Evolutionary conservation across 2,888 invertebrate species (phyloP).

Genomic region (Lypha dubia): DNA sequence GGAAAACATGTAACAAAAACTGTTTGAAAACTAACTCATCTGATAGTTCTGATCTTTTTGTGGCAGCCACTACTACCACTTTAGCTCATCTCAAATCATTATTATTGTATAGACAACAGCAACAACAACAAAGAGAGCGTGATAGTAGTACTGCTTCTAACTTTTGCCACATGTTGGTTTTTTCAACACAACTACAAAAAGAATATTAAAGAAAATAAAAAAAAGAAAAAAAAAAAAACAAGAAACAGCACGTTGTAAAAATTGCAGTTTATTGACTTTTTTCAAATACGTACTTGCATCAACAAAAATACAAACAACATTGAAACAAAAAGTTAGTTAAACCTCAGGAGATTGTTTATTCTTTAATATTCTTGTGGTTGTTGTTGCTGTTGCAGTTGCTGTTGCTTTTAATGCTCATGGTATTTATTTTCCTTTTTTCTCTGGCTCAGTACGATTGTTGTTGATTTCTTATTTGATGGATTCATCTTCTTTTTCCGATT

Average conservation of each 20-base stretch:
- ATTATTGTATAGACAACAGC: slow-evolving; percentile 23
- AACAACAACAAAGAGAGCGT: too few relatives aligned
- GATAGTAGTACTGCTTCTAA: slow-evolving; percentile 36
- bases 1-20: slow-evolving; percentile 6
- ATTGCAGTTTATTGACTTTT: slow-evolving; percentile 72
- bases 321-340: slow-evolving; percentile 59
- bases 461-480: slow-evolving; percentile 70
- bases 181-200: slow-evolving; percentile 27
- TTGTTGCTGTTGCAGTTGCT: slow-evolving; percentile 32
- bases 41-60: background rate
- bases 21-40: slow-evolving; percentile 17
- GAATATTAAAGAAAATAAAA: slow-evolving; percentile 25
- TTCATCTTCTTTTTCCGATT: slow-evolving; percentile 55
- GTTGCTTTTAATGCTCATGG: slow-evolving; percentile 40
- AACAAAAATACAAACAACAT: slow-evolving; percentile 49
- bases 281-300: slow-evolving; percentile 49
- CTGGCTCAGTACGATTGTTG: slow-evolving; percentile 49
- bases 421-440: slow-evolving; percentile 46
- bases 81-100: slow-evolving; percentile 34
- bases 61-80: slow-evolving; percentile 11
- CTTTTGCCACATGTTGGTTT: slow-evolving; percentile 66
- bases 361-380: slow-evolving; percentile 41
- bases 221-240: background rate
- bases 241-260: slow-evolving; percentile 65
- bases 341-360: slow-evolving; percentile 63